phyloP scores from a whole-genome alignment of 2,888 invertebrate genomes.

The Cheilosia pagana region DNA sequence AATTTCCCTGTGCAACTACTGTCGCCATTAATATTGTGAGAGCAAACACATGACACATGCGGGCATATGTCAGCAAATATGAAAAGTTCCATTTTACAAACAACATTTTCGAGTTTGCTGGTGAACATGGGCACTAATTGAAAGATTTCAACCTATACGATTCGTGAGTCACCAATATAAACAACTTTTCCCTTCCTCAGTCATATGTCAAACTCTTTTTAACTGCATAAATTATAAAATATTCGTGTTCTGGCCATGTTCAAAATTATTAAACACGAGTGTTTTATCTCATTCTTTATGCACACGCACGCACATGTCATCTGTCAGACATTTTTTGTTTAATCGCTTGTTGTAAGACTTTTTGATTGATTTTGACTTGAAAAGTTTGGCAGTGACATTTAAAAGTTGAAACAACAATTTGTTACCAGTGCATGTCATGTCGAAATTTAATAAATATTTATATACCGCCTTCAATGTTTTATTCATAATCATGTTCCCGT shows the following conservation, averaged over 20 bases:
- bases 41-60: no score
- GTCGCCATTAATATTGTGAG: no score
- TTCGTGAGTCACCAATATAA: no score
- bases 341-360: conserved; percentile 42
- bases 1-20: no score
- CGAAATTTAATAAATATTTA: conserved; percentile 53
- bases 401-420: conserved; percentile 42
- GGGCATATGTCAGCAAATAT: no score
- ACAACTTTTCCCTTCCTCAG: no score
- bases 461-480: conserved; percentile 47
- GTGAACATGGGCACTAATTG: no score
- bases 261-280: not conserved
- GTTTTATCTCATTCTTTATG: not conserved
- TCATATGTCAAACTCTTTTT: not conserved
- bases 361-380: conserved; percentile 31
- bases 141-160: no score
- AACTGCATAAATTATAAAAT: not conserved
- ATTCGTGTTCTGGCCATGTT: not conserved
- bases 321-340: conserved; percentile 9
- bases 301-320: conserved; percentile 2
- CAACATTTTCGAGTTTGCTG: no score
- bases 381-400: conserved; percentile 14
- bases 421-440: conserved; percentile 51
- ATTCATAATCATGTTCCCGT: conserved; percentile 49
- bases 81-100: no score